Evolutionary conservation across 2,797 vertebrate species (phyloP), one percentile per base, ranked within the genome.

Genomic region (Benthosema pterotum): DNA sequence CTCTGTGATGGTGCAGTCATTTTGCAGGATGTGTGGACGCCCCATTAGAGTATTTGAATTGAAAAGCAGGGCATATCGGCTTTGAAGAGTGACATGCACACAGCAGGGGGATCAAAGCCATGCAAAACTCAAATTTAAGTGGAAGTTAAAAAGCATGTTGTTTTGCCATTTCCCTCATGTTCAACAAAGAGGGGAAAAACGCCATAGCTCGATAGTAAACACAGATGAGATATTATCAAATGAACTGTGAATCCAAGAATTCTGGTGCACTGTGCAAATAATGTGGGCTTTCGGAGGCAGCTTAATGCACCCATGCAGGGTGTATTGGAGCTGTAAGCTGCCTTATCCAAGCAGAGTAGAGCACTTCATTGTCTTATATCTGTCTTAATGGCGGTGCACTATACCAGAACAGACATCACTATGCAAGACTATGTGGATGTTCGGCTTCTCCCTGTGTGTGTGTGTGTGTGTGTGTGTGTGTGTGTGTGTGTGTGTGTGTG

Each of bases 21-120:
- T 78, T 79, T 67, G 60, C 54, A 52, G 72, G 70, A 74, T 83
- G 75, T 86, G 82, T 71, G 77, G 72, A 82, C 78, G 82, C 75
- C 79, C 88, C 67, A 83, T 83, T 75, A 82, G 72, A 76, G 78
- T 79, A 76, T 88, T 90, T 88, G 86, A 89, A 87, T 88, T 82
- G 74, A 83, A 85, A 90, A 80, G 76, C 82, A 73, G 87, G 72
- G 67, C 80, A 84, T 78, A 85, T 88, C 79, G 77, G 67, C 90
- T 92, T 90, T 91, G 88, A 91, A 84, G 82, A 88, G 75, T 84
- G 81, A 84, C 86, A 88, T 76, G 83, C 78, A 66, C 74, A 49
- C 75, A 75, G 80, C 77, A 66, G 77, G 75, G 52, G 71, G 81
- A 92, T 91, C 87, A 91, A 90, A 92, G 88, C 60, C 5, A 76